Conservation (phyloP, 2,797 vertebrate genomes). For the Syngnathus rostellatus region DNA sequence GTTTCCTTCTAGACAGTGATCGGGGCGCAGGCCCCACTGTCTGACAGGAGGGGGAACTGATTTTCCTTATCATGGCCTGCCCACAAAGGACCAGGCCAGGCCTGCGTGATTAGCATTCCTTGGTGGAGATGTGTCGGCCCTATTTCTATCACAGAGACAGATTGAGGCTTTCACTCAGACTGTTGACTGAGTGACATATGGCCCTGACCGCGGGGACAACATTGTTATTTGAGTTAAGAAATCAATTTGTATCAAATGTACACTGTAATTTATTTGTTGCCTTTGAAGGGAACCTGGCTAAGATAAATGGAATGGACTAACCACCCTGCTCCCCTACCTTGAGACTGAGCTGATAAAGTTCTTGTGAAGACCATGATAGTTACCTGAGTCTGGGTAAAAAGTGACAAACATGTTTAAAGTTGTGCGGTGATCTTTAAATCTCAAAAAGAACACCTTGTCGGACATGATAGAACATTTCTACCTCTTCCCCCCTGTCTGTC, state of each 20-base stretch:
- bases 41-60: constrained; percentile 86
- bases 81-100: constrained; percentile 96
- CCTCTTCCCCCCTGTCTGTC: constrained; percentile 97
- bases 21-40: constrained; percentile 67
- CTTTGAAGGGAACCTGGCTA: constrained; percentile 99
- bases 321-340: constrained; percentile 62
- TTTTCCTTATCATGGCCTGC: constrained; percentile 89
- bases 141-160: constrained; percentile 97
- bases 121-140: constrained; percentile 80
- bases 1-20: constrained; percentile 76
- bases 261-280: constrained; percentile 99
- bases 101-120: constrained; percentile 95
- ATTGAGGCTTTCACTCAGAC: constrained; percentile 99
- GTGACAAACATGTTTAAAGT: constrained; percentile 99
- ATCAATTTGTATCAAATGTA: constrained; percentile 99
- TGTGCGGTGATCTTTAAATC: constrained; percentile 99
- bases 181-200: constrained; percentile 96
- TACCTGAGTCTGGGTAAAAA: constrained; percentile 86
- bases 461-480: constrained; percentile 99
- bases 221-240: constrained; percentile 99
- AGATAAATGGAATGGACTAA: constrained; percentile 96
- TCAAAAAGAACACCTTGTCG: constrained; percentile 99
- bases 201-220: constrained; percentile 96
- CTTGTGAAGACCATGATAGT: constrained; percentile 98
- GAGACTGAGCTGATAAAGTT: constrained; percentile 93